Base-by-base conservation (phyloP, 23 tunicate genomes). In the Trididemnum clinides region DNA sequence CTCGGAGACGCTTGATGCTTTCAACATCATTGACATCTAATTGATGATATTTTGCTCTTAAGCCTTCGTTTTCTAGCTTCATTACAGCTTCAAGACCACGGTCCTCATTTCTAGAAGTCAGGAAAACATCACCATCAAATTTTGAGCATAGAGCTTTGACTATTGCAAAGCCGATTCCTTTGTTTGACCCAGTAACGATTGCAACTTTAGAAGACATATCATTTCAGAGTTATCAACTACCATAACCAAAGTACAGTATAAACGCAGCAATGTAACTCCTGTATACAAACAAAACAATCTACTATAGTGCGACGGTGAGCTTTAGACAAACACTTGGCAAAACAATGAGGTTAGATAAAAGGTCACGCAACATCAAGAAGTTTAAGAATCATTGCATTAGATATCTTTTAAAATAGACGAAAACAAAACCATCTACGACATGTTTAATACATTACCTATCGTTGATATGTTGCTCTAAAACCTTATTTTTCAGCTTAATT, bases 141-240 rank as follows among this genome's bases (percentile, higher is more conserved):
- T 81, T 72, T 29, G 77, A 69, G 86, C 97, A 87, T 26, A 92
- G 87, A n/a, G 82, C 91, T 33, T 87, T 51, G 1, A 92, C 97
- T 10, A 92, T 88, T 18, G 86, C 91, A 32, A 88, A 57, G 2
- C 97, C 97, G 57, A 92, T 92, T 37, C 97, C 97, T 75, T 88
- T 92, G 82, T 92, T 92, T 32, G 81, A 19, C 19, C 97, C 97
- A 54, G 92, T 83, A 28, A 92, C 97, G 33, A 87, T 71, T 1
- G 97, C 97, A 28, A 92, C 92, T 81, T 71, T 88, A 51, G 21
- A 10, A 59, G 10, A n/a, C n/a, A n/a, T n/a, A n/a, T n/a, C n/a
- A n/a, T n/a, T n/a, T n/a, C n/a, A n/a, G n/a, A n/a, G n/a, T n/a
- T n/a, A n/a, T n/a, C n/a, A n/a, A n/a, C n/a, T n/a, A n/a, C n/a